These are phyloP conservation scores for Erythrocercus mccallii DNA, from an alignment of 2,113 vertebrate genomes.

Conservation along the genomic window DNA sequence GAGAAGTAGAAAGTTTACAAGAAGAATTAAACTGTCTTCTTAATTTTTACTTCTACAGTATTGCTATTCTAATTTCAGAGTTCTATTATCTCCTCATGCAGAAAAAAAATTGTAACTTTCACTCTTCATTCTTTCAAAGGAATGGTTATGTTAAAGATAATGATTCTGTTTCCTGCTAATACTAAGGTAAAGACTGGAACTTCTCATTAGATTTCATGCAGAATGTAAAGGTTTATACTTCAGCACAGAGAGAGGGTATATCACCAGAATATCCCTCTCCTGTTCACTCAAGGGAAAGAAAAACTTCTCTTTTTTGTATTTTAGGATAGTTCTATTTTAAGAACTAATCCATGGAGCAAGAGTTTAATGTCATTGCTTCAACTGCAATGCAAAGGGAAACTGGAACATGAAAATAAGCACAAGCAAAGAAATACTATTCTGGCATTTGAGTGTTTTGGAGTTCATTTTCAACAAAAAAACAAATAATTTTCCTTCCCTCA, in stretches of 20 bases:
- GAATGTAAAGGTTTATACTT: neutral
- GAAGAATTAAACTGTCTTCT: neutral
- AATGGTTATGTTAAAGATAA: neutral
- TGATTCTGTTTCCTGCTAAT: neutral
- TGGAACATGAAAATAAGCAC: slow-evolving; percentile 36
- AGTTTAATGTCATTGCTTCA: neutral
- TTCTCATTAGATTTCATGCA: neutral
- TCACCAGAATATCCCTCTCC: neutral
- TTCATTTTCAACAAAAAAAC: slow-evolving; percentile 11
- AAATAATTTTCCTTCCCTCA: neutral
- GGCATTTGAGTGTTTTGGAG: neutral
- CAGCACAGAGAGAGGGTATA: neutral
- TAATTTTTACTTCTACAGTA: neutral
- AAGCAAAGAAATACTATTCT: slow-evolving; percentile 14
- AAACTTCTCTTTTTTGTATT: neutral
- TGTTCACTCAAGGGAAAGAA: neutral
- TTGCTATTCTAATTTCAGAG: neutral
- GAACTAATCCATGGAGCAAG: slow-evolving; percentile 23
- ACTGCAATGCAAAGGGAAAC: slow-evolving; percentile 22
- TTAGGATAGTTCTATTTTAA: slow-evolving; percentile 46
- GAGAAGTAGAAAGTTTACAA: neutral
- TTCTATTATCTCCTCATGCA: neutral
- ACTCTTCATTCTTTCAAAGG: neutral
- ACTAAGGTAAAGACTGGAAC: neutral
- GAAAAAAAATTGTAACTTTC: neutral